These are phyloP conservation scores for Macrobrachium rosenbergii DNA, from an alignment of 1,140 invertebrate species.

Conservation along the genomic window DNA sequence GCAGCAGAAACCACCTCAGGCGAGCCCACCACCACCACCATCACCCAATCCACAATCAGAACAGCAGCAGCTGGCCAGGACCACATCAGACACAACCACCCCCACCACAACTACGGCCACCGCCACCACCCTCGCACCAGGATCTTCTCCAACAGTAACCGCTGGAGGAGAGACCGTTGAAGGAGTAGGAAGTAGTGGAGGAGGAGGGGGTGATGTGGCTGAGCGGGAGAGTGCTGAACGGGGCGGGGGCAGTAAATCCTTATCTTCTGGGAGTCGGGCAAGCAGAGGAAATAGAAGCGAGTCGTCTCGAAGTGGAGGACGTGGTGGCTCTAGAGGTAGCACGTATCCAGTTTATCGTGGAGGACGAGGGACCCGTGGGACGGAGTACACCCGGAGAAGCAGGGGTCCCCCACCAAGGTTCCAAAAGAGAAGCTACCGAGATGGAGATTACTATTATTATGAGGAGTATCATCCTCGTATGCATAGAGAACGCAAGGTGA, in stretches of 20 bases:
- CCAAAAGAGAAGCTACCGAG: slow-evolving; percentile 48
- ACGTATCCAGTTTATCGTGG: slow-evolving; percentile 40
- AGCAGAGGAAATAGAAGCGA: slow-evolving; percentile 49
- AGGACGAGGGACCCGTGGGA: slow-evolving; percentile 36
- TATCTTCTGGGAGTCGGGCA: slow-evolving; percentile 33
- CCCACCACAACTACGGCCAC: slow-evolving; percentile 55
- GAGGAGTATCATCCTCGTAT: slow-evolving; percentile 54
- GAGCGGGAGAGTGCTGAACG: slow-evolving; percentile 47
- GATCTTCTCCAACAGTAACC: slow-evolving; percentile 66
- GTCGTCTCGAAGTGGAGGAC: slow-evolving; percentile 51
- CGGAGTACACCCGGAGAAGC: slow-evolving; percentile 39
- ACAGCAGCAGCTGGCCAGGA: slow-evolving; percentile 48
- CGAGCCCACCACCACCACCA: slow-evolving; percentile 23
- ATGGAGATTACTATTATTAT: slow-evolving; percentile 57
- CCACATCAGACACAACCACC: slow-evolving; percentile 46
- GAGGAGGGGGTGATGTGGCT: slow-evolving; percentile 32
- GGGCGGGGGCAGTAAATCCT: slow-evolving; percentile 56
- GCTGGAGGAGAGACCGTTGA: slow-evolving; percentile 55
- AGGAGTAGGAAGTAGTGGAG: slow-evolving; percentile 47
- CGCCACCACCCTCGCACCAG: slow-evolving; percentile 61
- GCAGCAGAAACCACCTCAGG: slow-evolving; percentile 21
- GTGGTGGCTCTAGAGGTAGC: slow-evolving; percentile 42
- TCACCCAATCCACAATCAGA: slow-evolving; percentile 29
- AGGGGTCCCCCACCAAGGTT: slow-evolving; percentile 62
- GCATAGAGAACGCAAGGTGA: slow-evolving; percentile 55